phyloP scores from a whole-genome alignment of 2,888 invertebrate genomes.

The Pterostichus madidus region DNA sequence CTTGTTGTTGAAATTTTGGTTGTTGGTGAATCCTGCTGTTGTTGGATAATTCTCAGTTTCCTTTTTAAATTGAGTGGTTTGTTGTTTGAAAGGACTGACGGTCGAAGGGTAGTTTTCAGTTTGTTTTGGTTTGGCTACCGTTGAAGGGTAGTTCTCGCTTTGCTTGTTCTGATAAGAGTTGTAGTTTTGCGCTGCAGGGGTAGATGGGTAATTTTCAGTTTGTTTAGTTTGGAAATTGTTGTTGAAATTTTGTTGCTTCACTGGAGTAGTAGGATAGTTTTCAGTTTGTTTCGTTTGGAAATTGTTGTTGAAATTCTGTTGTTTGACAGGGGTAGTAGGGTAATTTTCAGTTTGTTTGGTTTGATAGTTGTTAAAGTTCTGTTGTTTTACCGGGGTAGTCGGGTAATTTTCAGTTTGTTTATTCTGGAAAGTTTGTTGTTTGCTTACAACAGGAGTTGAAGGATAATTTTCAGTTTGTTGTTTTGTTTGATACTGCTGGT shows the following conservation, averaged over 20 bases:
- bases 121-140: slow-evolving; percentile 68
- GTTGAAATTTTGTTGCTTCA: slow-evolving; percentile 62
- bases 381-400: slow-evolving; percentile 68
- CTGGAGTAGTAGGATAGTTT: slow-evolving; percentile 70
- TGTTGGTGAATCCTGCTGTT: slow-evolving; percentile 70
- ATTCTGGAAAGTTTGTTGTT: slow-evolving; percentile 67
- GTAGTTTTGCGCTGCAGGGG: slow-evolving; percentile 69
- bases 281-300: slow-evolving; percentile 68
- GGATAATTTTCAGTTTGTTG: slow-evolving; percentile 73
- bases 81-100: slow-evolving; percentile 67
- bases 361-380: slow-evolving; percentile 54
- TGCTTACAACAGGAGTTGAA: slow-evolving; percentile 68
- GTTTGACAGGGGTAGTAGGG: slow-evolving; percentile 70
- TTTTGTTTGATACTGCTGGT: slow-evolving; percentile 68
- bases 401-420: slow-evolving; percentile 73
- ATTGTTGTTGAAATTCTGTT: no score
- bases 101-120: slow-evolving; percentile 73
- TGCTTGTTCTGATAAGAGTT: slow-evolving; percentile 68
- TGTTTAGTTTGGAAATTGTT: slow-evolving; percentile 67
- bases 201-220: slow-evolving; percentile 73
- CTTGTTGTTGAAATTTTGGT: slow-evolving; percentile 70
- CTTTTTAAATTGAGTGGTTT: slow-evolving; percentile 68
- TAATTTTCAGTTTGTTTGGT: slow-evolving; percentile 73
- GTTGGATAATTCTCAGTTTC: slow-evolving; percentile 71
- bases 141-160: slow-evolving; percentile 73